Percentiles rank a stretch among this genome's conserved stretches.
phyloP scores from a whole-genome alignment of 1,140 invertebrate species.

The Drosophila grimshawi region DNA sequence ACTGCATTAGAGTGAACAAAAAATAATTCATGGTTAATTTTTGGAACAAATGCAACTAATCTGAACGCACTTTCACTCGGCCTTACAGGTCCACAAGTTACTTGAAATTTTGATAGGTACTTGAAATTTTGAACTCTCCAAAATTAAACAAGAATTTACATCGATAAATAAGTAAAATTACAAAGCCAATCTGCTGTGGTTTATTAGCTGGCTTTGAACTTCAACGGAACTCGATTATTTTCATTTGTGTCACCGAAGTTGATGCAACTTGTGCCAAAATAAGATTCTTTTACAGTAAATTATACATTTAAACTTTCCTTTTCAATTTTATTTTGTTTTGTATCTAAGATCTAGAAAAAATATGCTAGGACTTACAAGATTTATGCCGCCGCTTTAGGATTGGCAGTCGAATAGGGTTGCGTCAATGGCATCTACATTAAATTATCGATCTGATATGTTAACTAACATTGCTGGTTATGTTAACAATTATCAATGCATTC shows the following conservation, averaged over 20 bases:
- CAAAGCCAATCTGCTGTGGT: constrained; percentile 59
- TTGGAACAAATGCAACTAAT: not conserved
- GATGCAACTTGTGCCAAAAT: not conserved
- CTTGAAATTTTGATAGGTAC: constrained; percentile 3
- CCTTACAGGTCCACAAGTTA: not conserved
- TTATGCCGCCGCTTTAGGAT: constrained; percentile 30
- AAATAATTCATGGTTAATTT: not conserved
- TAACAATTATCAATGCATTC: not conserved
- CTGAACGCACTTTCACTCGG: constrained; percentile 22
- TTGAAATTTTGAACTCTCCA: constrained; percentile 35
- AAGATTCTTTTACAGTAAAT: not conserved
- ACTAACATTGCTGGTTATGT: not conserved
- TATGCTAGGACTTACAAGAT: constrained; percentile 5
- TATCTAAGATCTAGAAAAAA: constrained; percentile 6
- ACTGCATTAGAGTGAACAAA: constrained; percentile 1
- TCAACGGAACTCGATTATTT: constrained; percentile 24
- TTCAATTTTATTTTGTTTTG: constrained; percentile 10
- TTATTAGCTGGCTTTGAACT: constrained; percentile 22
- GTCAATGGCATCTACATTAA: not conserved
- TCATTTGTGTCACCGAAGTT: not conserved
- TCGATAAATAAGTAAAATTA: constrained; percentile 11
- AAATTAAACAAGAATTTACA: constrained; percentile 18
- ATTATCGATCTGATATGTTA: constrained; percentile 10
- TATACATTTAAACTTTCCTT: not conserved
- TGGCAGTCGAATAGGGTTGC: constrained; percentile 2